Evolutionary conservation across 1,140 invertebrate genomes (phyloP), one percentile per base, ranked within the genome.

Genomic region (Cotesia typhae): DNA sequence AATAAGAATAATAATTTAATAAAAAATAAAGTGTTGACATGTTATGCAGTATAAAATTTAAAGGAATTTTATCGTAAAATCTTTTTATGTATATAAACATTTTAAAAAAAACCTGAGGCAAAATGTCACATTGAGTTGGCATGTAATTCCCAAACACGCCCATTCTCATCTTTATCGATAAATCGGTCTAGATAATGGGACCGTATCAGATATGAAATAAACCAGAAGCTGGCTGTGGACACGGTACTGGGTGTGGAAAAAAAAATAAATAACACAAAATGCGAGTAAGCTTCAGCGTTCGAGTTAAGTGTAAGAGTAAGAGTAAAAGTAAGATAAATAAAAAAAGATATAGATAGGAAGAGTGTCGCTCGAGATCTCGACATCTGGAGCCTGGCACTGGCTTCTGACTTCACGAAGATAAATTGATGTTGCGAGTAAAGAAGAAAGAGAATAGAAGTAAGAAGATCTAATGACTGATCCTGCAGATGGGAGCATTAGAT

Each of bases 311-410:
- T 17, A n/a, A 5, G n/a, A 38, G 12, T 7, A 20, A 51, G 28
- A 69, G 17, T 37, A 51, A 35, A 51, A 61, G 38, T 57, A 36
- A 36, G 9, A 64, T 7, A 47, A 51, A 35, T 38, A 36, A 57
- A 71, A 55, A 66, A 66, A 64, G 6, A 64, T 59, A 57, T 52
- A 35, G 10, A 64, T 51, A 63, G 7, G 57, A 61, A 70, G 57
- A 28, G 12, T 64, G 68, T 61, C 68, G 55, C 41, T 57, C n/a
- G 64, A 66, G 20, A 66, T 66, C 64, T 66, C 64, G 17, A 66
- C 64, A 66, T 66, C 64, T 66, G 41, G 61, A 12, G 38, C 38
- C 61, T 64, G 61, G 20, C 41, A 28, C 5, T 10, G 47, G 64
- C 64, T 66, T 66, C 41, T 14, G 41, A 38, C 64, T 60, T 66